phyloP scores from a whole-genome alignment of 2,113 vertebrate genomes.

The Caloenas nicobarica region DNA sequence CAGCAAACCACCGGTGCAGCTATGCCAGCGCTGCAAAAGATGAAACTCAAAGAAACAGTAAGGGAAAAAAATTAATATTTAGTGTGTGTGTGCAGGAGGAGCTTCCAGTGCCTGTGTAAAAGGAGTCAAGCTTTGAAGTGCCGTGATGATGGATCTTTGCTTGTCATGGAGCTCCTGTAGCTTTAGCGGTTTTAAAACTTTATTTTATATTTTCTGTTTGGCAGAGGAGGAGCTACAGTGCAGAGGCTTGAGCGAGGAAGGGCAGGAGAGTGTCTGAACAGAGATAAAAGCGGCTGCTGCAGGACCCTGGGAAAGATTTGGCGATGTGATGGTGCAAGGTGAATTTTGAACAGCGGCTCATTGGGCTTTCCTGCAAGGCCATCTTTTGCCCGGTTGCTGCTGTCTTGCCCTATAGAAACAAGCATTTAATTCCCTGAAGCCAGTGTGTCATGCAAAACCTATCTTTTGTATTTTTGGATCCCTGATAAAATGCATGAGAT shows the following conservation, averaged over 20 bases:
- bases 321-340: accelerated
- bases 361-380: background rate
- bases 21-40: background rate
- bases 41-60: background rate
- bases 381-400: background rate
- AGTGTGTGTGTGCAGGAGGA: background rate
- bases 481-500: background rate
- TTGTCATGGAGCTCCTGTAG: background rate
- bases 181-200: background rate
- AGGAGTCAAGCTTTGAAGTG: background rate
- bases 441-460: background rate
- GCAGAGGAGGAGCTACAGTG: background rate
- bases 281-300: background rate
- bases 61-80: background rate
- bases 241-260: background rate
- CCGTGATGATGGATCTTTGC: background rate
- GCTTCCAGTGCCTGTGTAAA: accelerated
- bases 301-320: background rate
- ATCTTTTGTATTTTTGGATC: background rate
- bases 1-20: background rate
- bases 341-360: background rate
- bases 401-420: background rate
- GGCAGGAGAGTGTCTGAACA: background rate
- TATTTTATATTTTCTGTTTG: background rate
- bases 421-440: background rate